Base-by-base conservation (phyloP, 2,888 invertebrate genomes). In the Drosophila parthenogenetica region DNA sequence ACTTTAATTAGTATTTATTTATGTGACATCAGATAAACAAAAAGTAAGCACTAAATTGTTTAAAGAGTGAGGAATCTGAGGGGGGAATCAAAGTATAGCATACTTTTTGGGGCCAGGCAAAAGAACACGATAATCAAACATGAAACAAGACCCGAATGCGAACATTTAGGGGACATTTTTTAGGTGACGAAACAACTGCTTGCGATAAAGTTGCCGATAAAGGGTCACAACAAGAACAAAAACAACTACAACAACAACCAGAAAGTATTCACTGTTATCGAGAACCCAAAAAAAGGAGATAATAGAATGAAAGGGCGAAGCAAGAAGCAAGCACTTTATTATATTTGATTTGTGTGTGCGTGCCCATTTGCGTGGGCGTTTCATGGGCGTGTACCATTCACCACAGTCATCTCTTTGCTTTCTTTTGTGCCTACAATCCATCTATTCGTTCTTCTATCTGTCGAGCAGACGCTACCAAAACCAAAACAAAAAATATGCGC, bases 111-210 rank as follows among this genome's bases (percentile, higher is more conserved):
- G 25, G 53, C 16, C 35, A 25, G 25, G 13, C 5, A 17, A 40
- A 17, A 3, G 29, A 55, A 57, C 74, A 73, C 53, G 29, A 35
- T 43, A 49, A 65, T 65, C 73, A 57, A 70, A 61, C 65, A 45
- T 45, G 50, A 57, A 53, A 76, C 29, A 17, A 39, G 43, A 62
- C 48, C 14, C 40, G 48, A 77, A 55, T 45, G 39, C 54, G 50
- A 35, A 17, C 46, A 73, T 69, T 61, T 55, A 55, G 53, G 48
- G 60, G 29, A 61, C 43, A 63, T 65, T 68, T 45, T 22, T 59
- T 59, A 73, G 73, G 69, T 72, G 79, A 66, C 65, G 61, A 75
- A 79, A 67, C 66, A 76, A 74, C 77, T 66, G 73, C 46, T 62
- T 65, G 42, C 66, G 53, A 81, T 68, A 75, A 74, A 75, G 61